Evolutionary conservation across 2,113 vertebrate genomes (phyloP), one percentile per base, ranked within the genome.

Genomic region (Papio anubis): DNA sequence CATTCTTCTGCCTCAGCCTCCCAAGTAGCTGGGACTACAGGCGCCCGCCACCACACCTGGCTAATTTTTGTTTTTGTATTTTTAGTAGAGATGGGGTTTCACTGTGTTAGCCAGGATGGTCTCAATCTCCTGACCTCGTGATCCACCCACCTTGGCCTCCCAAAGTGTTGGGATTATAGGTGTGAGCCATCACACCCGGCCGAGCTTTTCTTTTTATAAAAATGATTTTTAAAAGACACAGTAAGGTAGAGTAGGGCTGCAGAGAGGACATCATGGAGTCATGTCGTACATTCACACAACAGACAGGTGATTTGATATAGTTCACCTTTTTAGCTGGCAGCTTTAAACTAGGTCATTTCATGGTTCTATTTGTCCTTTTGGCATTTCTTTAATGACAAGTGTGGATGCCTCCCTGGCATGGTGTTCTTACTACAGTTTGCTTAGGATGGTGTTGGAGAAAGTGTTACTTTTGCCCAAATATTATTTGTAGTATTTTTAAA

Each of bases 381-480:
- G 70, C 55, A n/a, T 94, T 96, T 87, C 55, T 93, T 90, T 72
- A 79, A 93, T 93, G 61, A 76, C 64, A 95, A 93, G 20, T 93
- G 57, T 95, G 48, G 70, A 59, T 61, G 21, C 35, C n/a, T 95
- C 23, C 61, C 70, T 68, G 88, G 48, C 25, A 78, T 87, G 27
- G 25, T 90, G n/a, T 91, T 97, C 32, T 88, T 97, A 72, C 59
- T 93, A 84, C 84, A 93, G 68, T 80, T 96, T 93, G 40, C 10
- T 96, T 88, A 88, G 75, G 40, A 13, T 75, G 82, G n/a, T 92
- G 32, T 82, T 86, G 45, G 86, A 78, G 9, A 89, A 93, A 75
- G 43, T 83, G 40, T 88, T 96, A 88, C 23, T 84, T 97, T 79
- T 93, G 90, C 72, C 79, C n/a, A 95, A 80, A 68, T 97, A 68